Evolutionary conservation across 2,888 invertebrate species (phyloP), one percentile per base, ranked within the genome.

Genomic region (Acronicta leporina): DNA sequence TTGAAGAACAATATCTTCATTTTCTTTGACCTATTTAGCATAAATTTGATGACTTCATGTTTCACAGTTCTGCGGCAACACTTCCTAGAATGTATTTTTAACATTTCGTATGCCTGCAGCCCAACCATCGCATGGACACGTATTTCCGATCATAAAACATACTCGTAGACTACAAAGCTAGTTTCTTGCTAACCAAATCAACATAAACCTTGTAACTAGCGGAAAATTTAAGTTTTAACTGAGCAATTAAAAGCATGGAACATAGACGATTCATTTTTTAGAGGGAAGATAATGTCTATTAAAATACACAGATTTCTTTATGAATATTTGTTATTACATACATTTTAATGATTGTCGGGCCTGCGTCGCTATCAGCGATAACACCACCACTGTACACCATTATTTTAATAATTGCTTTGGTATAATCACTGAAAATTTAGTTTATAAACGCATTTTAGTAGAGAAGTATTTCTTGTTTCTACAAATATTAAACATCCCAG

Each of bases 121-220:
- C 27, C n/a, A 25, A 40, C 38, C 45, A 52, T 48, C 51, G n/a
- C 30, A 53, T 30, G 49, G 65, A 55, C 25, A 20, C 20, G 44
- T 43, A 64, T 55, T 72, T 72, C 72, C 55, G 48, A 58, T 33
- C 46, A 74, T 71, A 64, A 58, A 73, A 71, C 40, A 64, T 57
- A 56, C 20, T 45, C 35, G 20, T 38, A 49, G 59, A 64, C 59
- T 64, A 64, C 44, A 59, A 62, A 59, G 59, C 56, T 25, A 43
- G 58, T 61, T 54, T 68, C 38, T 59, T 56, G 33, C 49, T 53
- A 46, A 48, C 68, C 55, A 59, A 59, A 61, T 59, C 53, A 59
- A 72, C 20, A 67, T 68, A 45, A 68, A 54, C 73, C 69, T 68
- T 68, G 65, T 58, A 54, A 58, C 30, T 25, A 49, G 64, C 52